Evolutionary conservation across 2,113 vertebrate genomes (phyloP).

Genomic region (Sylvia atricapilla): DNA sequence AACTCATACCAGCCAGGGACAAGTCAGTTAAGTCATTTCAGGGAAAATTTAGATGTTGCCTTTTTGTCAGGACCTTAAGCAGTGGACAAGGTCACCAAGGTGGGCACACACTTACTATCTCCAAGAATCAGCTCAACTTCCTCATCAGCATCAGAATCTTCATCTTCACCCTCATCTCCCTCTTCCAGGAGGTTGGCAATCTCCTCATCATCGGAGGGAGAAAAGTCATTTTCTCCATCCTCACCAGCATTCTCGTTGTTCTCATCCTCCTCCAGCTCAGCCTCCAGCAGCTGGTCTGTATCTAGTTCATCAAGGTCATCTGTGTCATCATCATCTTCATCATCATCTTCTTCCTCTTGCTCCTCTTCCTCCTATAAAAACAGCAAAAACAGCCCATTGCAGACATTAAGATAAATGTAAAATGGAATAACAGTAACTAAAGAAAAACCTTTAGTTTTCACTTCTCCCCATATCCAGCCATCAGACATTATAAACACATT

Average conservation of each 20-base stretch:
- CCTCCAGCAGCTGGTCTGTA: slow-evolving; percentile 88
- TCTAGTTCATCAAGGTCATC: slow-evolving; percentile 90
- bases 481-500: not conserved
- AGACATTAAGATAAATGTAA: not conserved
- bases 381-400: not conserved
- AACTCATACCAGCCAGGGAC: not conserved
- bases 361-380: slow-evolving; percentile 86
- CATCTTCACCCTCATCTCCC: slow-evolving; percentile 87
- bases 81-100: not conserved
- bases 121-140: slow-evolving; percentile 91
- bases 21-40: not conserved
- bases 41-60: not conserved
- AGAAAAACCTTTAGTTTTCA: not conserved
- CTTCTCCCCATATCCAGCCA: not conserved
- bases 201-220: slow-evolving; percentile 91
- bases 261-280: slow-evolving; percentile 89
- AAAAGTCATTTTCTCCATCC: slow-evolving; percentile 90
- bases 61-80: not conserved
- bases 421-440: not conserved
- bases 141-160: slow-evolving; percentile 87
- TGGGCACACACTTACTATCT: slow-evolving; percentile 82
- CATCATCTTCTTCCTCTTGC: slow-evolving; percentile 90
- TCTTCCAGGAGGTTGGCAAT: slow-evolving; percentile 89
- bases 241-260: slow-evolving; percentile 89
- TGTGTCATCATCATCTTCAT: slow-evolving; percentile 90